Evolutionary conservation across 64 coral and sea anemone genomes (phyloP).

Genomic region (Porites lutea): DNA sequence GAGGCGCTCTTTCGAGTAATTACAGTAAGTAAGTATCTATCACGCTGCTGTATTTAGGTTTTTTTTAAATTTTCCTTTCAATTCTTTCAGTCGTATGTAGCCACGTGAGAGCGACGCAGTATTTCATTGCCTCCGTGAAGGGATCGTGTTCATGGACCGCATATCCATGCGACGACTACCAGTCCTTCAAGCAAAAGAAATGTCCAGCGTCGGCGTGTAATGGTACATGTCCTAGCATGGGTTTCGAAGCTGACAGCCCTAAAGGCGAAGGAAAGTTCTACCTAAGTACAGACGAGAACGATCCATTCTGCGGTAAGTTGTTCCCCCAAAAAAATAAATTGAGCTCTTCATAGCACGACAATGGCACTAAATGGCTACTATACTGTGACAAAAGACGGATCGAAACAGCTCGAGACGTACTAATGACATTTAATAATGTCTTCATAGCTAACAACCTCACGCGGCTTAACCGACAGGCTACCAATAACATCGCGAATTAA

Average conservation of each 20-base stretch:
- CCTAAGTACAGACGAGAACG: not conserved
- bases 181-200: slow-evolving; percentile 8
- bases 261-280: slow-evolving; percentile 28
- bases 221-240: slow-evolving; percentile 29
- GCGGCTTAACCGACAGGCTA: too few relatives aligned
- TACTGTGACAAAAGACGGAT: too few relatives aligned
- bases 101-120: slow-evolving; percentile 35
- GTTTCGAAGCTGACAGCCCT: slow-evolving; percentile 18
- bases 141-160: slow-evolving; percentile 52
- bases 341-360: too few relatives aligned
- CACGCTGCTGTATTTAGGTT: not conserved
- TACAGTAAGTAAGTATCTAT: too few relatives aligned
- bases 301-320: slow-evolving; percentile 64
- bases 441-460: too few relatives aligned
- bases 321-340: too few relatives aligned
- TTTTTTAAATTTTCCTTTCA: not conserved
- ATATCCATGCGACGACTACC: slow-evolving; percentile 28
- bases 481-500: too few relatives aligned
- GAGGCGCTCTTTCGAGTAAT: too few relatives aligned
- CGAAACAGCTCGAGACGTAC: too few relatives aligned
- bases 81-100: not conserved
- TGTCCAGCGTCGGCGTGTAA: slow-evolving; percentile 23
- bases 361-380: too few relatives aligned
- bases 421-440: too few relatives aligned
- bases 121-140: slow-evolving; percentile 23